phyloP scores from a whole-genome alignment of 2,888 invertebrate species.

The Athalia rosae region DNA sequence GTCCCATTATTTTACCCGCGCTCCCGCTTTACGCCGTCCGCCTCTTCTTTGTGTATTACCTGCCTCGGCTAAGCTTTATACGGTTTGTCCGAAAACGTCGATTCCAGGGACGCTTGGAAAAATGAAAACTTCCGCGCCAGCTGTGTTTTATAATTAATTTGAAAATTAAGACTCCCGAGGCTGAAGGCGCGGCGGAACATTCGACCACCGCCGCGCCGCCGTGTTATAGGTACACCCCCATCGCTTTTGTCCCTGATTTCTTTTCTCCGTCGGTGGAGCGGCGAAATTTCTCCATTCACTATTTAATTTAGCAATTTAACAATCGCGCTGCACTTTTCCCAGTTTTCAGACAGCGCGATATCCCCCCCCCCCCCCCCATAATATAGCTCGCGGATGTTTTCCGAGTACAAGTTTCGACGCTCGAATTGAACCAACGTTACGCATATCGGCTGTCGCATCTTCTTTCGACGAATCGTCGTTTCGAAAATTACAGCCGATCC shows the following conservation, averaged over 20 bases:
- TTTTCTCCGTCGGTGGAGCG: background rate
- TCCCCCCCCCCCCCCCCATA: too few relatives aligned
- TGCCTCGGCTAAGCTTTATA: conserved; percentile 35
- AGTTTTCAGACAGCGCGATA: too few relatives aligned
- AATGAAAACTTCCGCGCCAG: conserved; percentile 39
- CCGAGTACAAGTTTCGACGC: too few relatives aligned
- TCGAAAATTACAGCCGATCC: too few relatives aligned
- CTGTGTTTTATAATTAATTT: conserved; percentile 40
- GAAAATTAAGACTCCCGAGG: conserved; percentile 22
- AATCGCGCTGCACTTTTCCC: too few relatives aligned
- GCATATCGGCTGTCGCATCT: too few relatives aligned
- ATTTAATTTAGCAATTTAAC: too few relatives aligned
- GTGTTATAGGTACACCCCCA: background rate
- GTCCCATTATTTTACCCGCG: conserved; percentile 54
- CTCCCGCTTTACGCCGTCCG: conserved; percentile 31
- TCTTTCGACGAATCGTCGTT: background rate
- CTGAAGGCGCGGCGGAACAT: background rate
- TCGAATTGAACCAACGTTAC: background rate
- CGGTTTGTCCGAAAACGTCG: conserved; percentile 43
- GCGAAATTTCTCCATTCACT: too few relatives aligned
- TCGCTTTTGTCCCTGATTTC: conserved; percentile 28
- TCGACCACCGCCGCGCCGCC: background rate
- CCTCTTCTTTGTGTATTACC: conserved; percentile 29
- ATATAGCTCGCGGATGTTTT: too few relatives aligned
- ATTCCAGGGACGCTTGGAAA: conserved; percentile 38